Base-by-base conservation (phyloP, 1,140 invertebrate species). In the Anastrepha obliqua region DNA sequence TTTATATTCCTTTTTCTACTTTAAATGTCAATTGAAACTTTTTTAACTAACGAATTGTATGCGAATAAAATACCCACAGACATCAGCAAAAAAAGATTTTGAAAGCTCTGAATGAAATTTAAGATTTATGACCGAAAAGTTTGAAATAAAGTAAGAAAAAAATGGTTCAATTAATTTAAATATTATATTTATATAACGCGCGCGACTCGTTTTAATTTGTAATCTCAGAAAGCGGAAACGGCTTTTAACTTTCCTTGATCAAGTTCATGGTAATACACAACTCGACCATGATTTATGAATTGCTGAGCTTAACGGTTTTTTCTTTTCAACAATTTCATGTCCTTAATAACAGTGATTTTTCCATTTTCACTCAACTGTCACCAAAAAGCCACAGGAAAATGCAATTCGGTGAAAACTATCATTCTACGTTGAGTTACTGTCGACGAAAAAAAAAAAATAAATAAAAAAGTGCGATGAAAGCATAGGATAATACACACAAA, bases 321-420 rank as follows among this genome's bases (percentile, higher is more conserved):
- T n/a, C n/a, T n/a, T 81, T 81, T 55, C n/a, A 42, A 11, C 20
- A 81, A 51, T n/a, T 47, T 47, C 2, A 17, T 47, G 5, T 74
- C 13, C 20, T 74, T 74, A 67, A 67, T 67, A 67, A 74, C 44
- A 55, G 74, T 81, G 47, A 81, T 81, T 81, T 81, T 42, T 44
- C 74, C 44, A n/a, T 42, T 55, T 29, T 15, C 6, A 20, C 44
- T n/a, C 74, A 81, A 62, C n/a, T 55, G 7, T 47, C n/a, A 20
- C 17, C 39, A 2, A 11, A 39, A 11, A 13, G 15, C 17, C 39
- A 74, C 67, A 81, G 47, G 74, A 5, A n/a, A 44, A 44, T 17
- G 9, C 47, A 44, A 29, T 55, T 7, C 47, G 17, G n/a, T 11
- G 20, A 2, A 13, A 81, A 81, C 47, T 81, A 42, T 55, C 51